Evolutionary conservation across 1,140 invertebrate species (phyloP).

Genomic region (Bemisia tabaci): DNA sequence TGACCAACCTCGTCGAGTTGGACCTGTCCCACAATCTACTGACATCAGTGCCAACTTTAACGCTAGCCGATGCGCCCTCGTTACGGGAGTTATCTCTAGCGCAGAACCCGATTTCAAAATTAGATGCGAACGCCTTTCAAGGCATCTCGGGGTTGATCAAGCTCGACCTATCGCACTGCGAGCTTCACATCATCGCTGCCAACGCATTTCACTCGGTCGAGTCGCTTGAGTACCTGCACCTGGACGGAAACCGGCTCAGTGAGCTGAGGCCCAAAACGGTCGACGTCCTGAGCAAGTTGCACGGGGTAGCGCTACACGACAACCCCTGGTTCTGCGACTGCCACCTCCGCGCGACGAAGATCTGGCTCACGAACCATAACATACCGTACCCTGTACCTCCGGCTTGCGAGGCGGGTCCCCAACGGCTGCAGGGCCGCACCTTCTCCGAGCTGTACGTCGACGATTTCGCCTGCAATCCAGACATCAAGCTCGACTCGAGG

Average conservation of each 20-base stretch:
- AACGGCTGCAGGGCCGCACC: slow-evolving; percentile 45
- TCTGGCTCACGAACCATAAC: slow-evolving; percentile 70
- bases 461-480: slow-evolving; percentile 77
- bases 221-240: slow-evolving; percentile 60
- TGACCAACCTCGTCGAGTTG: slow-evolving; percentile 77
- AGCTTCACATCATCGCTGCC: slow-evolving; percentile 55
- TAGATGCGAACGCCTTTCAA: slow-evolving; percentile 58
- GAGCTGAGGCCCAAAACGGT: slow-evolving; percentile 55
- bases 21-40: slow-evolving; percentile 73
- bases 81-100: slow-evolving; percentile 63
- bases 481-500: slow-evolving; percentile 56
- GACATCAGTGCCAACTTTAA: slow-evolving; percentile 56
- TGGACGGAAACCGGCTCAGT: slow-evolving; percentile 65
- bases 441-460: slow-evolving; percentile 63
- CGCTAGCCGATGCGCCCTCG: slow-evolving; percentile 60
- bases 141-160: slow-evolving; percentile 62
- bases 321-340: slow-evolving; percentile 89
- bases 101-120: slow-evolving; percentile 64
- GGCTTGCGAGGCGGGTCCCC: slow-evolving; percentile 50
- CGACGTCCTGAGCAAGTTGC: slow-evolving; percentile 53
- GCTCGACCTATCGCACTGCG: slow-evolving; percentile 68
- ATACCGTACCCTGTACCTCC: slow-evolving; percentile 64
- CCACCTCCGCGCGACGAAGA: slow-evolving; percentile 60
- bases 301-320: slow-evolving; percentile 73
- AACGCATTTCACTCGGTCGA: slow-evolving; percentile 65